phyloP scores from a whole-genome alignment of 2,888 invertebrate species.

The Gymnocheta viridis region DNA sequence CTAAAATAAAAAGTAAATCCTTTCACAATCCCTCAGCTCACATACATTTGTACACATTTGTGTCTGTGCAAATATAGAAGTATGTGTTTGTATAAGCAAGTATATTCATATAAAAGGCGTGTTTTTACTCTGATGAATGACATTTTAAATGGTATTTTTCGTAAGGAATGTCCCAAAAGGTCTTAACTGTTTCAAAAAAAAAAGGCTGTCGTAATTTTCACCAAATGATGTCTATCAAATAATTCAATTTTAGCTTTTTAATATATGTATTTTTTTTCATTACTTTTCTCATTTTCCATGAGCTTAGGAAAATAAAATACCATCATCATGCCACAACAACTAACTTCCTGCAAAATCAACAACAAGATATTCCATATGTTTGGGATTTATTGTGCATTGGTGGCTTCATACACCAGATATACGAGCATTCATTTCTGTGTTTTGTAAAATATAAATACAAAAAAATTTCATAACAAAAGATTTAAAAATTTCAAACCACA shows the following conservation, averaged over 20 bases:
- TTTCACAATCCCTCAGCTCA: slow-evolving; percentile 13
- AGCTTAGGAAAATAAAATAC: slow-evolving; percentile 22
- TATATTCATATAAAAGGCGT: slow-evolving; percentile 63
- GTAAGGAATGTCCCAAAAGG: slow-evolving; percentile 30
- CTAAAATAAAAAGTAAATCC: slow-evolving; percentile 36
- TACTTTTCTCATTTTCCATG: not conserved
- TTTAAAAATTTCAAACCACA: slow-evolving; percentile 61
- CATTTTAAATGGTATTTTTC: slow-evolving; percentile 26
- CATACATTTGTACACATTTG: not conserved
- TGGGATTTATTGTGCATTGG: slow-evolving; percentile 25
- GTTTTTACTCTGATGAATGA: slow-evolving; percentile 42
- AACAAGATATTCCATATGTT: slow-evolving; percentile 10
- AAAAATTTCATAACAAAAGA: slow-evolving; percentile 59
- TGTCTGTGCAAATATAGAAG: not conserved
- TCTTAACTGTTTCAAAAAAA: slow-evolving; percentile 29
- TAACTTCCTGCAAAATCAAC: not conserved
- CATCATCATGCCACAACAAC: not conserved
- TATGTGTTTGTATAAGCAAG: not conserved
- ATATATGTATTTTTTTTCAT: not conserved
- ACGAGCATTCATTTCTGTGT: not conserved
- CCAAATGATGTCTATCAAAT: slow-evolving; percentile 80
- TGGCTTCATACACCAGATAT: not conserved
- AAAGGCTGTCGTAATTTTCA: slow-evolving; percentile 75
- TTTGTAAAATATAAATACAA: slow-evolving; percentile 39
- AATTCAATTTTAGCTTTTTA: slow-evolving; percentile 77